Percentiles rank a stretch among this genome's conserved stretches.
Evolutionary conservation across 2,888 invertebrate species (phyloP).

Genomic region (Villa cingulata): DNA sequence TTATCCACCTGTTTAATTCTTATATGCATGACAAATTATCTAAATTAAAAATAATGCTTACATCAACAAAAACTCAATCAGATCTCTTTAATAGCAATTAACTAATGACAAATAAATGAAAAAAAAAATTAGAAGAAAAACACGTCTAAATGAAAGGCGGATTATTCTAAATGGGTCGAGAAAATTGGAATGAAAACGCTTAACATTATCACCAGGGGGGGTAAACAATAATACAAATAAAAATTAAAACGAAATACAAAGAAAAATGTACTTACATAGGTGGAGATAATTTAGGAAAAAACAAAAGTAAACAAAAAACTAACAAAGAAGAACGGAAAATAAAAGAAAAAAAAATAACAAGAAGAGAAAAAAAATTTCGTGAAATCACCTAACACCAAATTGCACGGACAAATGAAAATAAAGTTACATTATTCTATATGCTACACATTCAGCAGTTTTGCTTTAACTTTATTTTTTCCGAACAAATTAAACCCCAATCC

Average conservation of each 20-base stretch:
- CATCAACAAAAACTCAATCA: neutral
- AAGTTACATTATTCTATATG: too few species aligned
- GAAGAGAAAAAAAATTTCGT: neutral
- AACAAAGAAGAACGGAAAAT: neutral
- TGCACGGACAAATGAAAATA: neutral
- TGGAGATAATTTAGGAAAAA: too few species aligned
- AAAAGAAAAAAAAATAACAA: neutral
- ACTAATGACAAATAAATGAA: neutral
- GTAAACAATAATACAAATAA: too few species aligned
- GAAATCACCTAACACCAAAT: conserved; percentile 4
- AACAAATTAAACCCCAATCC: neutral
- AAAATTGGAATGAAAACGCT: conserved; percentile 1
- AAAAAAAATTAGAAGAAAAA: too few species aligned
- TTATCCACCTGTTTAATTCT: too few species aligned
- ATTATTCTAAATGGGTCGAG: too few species aligned
- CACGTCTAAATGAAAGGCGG: too few species aligned
- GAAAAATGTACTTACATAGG: too few species aligned
- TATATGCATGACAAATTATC: conserved; percentile 8
- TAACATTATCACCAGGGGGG: neutral
- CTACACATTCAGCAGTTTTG: too few species aligned
- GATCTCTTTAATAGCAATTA: neutral
- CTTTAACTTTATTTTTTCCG: too few species aligned
- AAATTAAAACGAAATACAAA: too few species aligned
- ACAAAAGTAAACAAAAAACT: conserved; percentile 5
- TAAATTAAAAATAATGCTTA: conserved; percentile 8